A percentile compares a stretch with the other conserved stretches of the same genome.
Evolutionary conservation across 2,797 vertebrate genomes (phyloP).

Genomic region (Melopsittacus undulatus): DNA sequence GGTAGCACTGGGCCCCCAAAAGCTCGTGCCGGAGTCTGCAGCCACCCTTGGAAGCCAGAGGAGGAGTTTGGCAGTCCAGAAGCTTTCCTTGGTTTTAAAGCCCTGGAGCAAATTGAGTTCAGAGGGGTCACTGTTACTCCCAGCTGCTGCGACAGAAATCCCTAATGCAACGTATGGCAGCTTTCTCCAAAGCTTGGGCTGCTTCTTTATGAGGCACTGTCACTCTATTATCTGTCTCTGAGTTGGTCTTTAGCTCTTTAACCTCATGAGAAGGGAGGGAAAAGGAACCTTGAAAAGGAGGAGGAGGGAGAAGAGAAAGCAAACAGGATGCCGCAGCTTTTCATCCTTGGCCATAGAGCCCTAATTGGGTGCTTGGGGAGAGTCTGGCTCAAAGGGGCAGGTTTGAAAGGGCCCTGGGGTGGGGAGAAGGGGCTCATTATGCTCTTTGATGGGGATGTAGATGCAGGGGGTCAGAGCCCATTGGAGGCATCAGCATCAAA

Average conservation of each 20-base stretch:
- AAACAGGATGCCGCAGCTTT: constrained; percentile 39
- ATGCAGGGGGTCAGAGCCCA: neutral
- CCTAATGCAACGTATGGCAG: constrained; percentile 25
- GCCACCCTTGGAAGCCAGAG: constrained; percentile 21
- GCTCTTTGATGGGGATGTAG: neutral
- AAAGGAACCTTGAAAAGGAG: neutral
- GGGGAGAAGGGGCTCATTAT: neutral
- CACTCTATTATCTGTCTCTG: constrained; percentile 73
- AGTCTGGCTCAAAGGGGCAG: neutral
- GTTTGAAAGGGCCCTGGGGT: neutral
- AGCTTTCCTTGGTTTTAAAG: constrained; percentile 62
- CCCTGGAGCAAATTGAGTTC: constrained; percentile 78
- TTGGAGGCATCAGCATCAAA: neutral
- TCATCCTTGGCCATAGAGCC: neutral
- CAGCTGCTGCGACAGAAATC: constrained; percentile 59
- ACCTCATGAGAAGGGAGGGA: constrained; percentile 64
- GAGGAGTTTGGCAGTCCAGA: constrained; percentile 25
- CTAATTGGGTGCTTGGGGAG: neutral
- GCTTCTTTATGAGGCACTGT: constrained; percentile 74
- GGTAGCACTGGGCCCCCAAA: neutral
- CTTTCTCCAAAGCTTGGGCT: constrained; percentile 34
- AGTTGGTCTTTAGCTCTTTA: constrained; percentile 77
- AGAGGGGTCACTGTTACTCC: constrained; percentile 68
- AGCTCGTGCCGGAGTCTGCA: neutral
- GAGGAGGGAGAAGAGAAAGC: neutral